phyloP scores from a whole-genome alignment of 2,888 invertebrate genomes.

The Volucella zonaria region DNA sequence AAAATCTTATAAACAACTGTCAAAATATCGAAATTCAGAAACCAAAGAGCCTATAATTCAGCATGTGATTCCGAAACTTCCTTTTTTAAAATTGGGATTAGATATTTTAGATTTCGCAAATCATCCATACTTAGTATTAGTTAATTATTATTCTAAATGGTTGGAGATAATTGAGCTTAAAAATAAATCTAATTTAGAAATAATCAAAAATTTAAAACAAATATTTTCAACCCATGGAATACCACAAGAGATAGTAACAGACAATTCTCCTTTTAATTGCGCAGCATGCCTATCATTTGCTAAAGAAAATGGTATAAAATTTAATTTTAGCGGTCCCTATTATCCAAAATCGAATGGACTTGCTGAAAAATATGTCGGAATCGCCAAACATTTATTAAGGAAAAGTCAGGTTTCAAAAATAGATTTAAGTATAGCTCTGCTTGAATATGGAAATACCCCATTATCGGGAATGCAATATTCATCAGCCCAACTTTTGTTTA shows the following conservation, averaged over 20 bases:
- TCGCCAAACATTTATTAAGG: constrained; percentile 62
- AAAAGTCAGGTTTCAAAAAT: constrained; percentile 23
- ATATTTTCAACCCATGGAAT: constrained; percentile 42
- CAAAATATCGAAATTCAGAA: not conserved
- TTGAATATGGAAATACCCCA: constrained; percentile 6
- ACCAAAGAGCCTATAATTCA: no score
- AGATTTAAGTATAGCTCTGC: constrained; percentile 3
- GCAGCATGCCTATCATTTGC: constrained; percentile 72
- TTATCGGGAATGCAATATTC: constrained; percentile 13
- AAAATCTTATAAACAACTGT: constrained; percentile 51
- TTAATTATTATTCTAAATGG: constrained; percentile 74
- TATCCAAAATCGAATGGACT: constrained; percentile 75
- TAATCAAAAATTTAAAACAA: constrained; percentile 62
- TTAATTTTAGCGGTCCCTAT: constrained; percentile 69
- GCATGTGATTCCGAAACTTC: not conserved
- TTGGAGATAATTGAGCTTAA: constrained; percentile 65
- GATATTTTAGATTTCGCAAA: constrained; percentile 73
- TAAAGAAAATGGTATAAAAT: constrained; percentile 70
- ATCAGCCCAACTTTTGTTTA: constrained; percentile 22
- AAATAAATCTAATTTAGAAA: constrained; percentile 53
- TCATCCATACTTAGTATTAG: constrained; percentile 69
- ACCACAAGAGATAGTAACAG: constrained; percentile 68
- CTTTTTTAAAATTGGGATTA: constrained; percentile 72
- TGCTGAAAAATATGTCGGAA: constrained; percentile 51
- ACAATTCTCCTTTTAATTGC: constrained; percentile 75